phyloP scores from a whole-genome alignment of 37 sponge, comb jelly and placozoan species.

The Haliclona indistincta region DNA sequence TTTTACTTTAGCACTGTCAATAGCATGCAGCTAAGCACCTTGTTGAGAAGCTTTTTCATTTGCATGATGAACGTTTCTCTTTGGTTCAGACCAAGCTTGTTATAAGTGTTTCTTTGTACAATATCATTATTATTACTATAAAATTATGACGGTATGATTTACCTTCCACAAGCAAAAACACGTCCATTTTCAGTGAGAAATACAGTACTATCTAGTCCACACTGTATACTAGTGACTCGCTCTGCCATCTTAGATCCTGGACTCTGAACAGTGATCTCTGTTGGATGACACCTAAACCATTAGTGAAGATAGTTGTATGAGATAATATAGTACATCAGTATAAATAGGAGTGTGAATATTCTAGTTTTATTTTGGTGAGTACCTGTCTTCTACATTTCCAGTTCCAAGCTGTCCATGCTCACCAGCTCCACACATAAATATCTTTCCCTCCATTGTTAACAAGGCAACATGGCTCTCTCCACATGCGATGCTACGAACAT shows the following conservation, averaged over 20 bases:
- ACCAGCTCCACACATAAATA: constrained; percentile 89
- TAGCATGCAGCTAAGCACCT: constrained; percentile 17
- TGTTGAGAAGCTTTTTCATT: constrained; percentile 80
- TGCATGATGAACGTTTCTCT: constrained; percentile 87
- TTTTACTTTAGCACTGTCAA: background rate
- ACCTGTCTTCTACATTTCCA: constrained; percentile 73
- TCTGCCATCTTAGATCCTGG: constrained; percentile 27
- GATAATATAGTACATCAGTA: background rate
- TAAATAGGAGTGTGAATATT: background rate
- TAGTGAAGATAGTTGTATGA: background rate
- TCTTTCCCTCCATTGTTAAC: constrained; percentile 69
- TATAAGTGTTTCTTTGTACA: constrained; percentile 78
- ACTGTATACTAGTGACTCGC: constrained; percentile 52
- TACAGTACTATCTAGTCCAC: constrained; percentile 94
- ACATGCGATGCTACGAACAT: constrained; percentile 68
- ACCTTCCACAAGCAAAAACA: constrained; percentile 93
- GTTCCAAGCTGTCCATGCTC: constrained; percentile 80
- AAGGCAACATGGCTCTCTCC: constrained; percentile 84
- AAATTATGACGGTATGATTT: constrained; percentile 4
- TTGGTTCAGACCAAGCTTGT: constrained; percentile 95
- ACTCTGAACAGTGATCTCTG: constrained; percentile 30
- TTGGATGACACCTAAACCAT: constrained; percentile 24
- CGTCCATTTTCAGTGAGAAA: constrained; percentile 85
- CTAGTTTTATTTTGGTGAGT: background rate
- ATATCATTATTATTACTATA: no score